phyloP scores from a whole-genome alignment of 2,888 invertebrate genomes.

The Cryptophagus acutangulus region DNA sequence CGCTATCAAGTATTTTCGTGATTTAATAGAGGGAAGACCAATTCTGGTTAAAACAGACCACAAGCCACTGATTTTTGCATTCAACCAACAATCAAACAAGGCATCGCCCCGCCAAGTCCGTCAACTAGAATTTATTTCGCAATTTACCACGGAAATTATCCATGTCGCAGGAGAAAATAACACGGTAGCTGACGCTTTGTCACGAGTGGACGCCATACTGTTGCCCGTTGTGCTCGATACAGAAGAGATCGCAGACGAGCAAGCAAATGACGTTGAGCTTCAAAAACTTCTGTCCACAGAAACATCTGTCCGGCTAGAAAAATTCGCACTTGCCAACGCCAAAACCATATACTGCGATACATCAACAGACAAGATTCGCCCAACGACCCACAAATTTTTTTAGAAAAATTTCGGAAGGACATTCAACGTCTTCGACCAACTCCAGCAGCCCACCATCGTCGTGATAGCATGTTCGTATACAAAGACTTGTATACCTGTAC shows the following conservation, averaged over 20 bases:
- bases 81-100: constrained; percentile 32
- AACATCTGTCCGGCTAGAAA: background rate
- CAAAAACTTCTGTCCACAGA: background rate
- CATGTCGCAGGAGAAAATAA: constrained; percentile 38
- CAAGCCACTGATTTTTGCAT: constrained; percentile 38
- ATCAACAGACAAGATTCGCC: background rate
- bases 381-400: background rate
- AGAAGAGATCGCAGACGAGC: constrained; percentile 7
- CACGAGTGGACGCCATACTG: constrained; percentile 10
- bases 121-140: constrained; percentile 34
- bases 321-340: background rate
- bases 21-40: constrained; percentile 10
- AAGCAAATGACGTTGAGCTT: constrained; percentile 6
- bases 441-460: constrained; percentile 10
- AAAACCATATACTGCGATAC: background rate
- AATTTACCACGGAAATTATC: constrained; percentile 38
- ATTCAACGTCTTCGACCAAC: constrained; percentile 11
- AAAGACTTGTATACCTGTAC: constrained; percentile 15
- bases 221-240: background rate
- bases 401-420: constrained; percentile 7
- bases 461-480: constrained; percentile 13
- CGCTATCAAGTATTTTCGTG: constrained; percentile 6
- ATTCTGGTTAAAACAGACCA: constrained; percentile 35
- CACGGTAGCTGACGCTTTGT: constrained; percentile 38
- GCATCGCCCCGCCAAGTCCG: constrained; percentile 36